phyloP scores from a whole-genome alignment of 1,140 invertebrate genomes.

The Bombus haemorrhoidalis region DNA sequence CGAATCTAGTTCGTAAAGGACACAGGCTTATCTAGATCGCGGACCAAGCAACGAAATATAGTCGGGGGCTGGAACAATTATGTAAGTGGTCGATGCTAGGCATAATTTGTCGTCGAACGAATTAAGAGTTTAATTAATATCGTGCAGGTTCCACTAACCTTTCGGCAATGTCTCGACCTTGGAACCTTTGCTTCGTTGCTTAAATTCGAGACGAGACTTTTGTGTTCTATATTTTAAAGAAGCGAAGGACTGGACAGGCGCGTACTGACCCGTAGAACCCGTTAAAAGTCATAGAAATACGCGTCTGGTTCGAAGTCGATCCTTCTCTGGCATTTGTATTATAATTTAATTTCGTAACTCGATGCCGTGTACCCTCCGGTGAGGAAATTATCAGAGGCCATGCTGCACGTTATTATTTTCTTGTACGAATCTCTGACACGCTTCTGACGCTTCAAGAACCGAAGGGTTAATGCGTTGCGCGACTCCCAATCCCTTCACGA shows the following conservation, averaged over 20 bases:
- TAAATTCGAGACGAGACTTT: neutral
- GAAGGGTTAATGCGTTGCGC: neutral
- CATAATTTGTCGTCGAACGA: constrained; percentile 35
- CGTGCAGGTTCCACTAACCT: neutral
- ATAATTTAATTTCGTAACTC: constrained; percentile 79
- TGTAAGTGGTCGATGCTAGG: constrained; percentile 27
- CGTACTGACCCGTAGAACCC: constrained; percentile 35
- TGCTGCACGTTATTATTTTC: constrained; percentile 54
- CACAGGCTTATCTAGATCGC: constrained; percentile 33
- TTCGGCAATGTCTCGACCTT: neutral
- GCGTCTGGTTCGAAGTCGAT: constrained; percentile 40
- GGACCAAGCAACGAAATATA: constrained; percentile 15
- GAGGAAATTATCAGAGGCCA: constrained; percentile 59
- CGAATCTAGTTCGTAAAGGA: constrained; percentile 46
- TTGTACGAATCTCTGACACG: constrained; percentile 36
- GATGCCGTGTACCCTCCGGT: constrained; percentile 64
- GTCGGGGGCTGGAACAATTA: constrained; percentile 16
- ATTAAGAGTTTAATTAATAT: constrained; percentile 30
- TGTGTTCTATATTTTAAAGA: constrained; percentile 59
- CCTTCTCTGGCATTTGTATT: constrained; percentile 60
- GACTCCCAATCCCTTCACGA: neutral
- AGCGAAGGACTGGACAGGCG: constrained; percentile 10
- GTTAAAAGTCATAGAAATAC: constrained; percentile 52
- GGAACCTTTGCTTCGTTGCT: too few relatives aligned
- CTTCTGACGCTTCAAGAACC: neutral